Conservation (phyloP, 2,888 invertebrate species). For the Lucinisca nassula region DNA sequence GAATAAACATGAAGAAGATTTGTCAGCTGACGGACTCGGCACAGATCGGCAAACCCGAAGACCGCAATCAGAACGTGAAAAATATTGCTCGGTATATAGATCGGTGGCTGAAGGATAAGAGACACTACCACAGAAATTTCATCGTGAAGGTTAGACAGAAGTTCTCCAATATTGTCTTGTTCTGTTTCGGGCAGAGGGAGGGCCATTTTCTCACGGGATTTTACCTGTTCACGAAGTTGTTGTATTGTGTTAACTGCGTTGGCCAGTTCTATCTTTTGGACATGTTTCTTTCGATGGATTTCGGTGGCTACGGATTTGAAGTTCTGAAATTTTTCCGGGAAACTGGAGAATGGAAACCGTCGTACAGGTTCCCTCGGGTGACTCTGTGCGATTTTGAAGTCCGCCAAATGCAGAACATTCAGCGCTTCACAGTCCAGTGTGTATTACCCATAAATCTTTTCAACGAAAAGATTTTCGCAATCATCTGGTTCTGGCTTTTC, state of each 20-base stretch:
- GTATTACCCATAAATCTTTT: slow-evolving; percentile 79
- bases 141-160: slow-evolving; percentile 67
- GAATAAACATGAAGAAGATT: slow-evolving; percentile 73
- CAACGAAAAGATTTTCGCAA: slow-evolving; percentile 77
- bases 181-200: slow-evolving; percentile 73
- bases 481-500: slow-evolving; percentile 80
- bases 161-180: slow-evolving; percentile 71
- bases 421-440: slow-evolving; percentile 76
- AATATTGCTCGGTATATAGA: slow-evolving; percentile 76
- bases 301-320: slow-evolving; percentile 75
- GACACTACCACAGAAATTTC: slow-evolving; percentile 73
- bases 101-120: slow-evolving; percentile 75
- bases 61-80: slow-evolving; percentile 67
- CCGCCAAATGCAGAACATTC: slow-evolving; percentile 74
- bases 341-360: slow-evolving; percentile 72
- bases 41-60: slow-evolving; percentile 71
- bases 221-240: slow-evolving; percentile 73
- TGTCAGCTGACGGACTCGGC: slow-evolving; percentile 67
- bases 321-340: slow-evolving; percentile 66
- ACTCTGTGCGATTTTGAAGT: slow-evolving; percentile 79
- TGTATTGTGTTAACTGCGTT: slow-evolving; percentile 74
- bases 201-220: slow-evolving; percentile 77
- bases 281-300: slow-evolving; percentile 74
- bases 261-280: slow-evolving; percentile 78
- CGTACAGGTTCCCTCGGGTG: slow-evolving; percentile 76